phyloP scores from a whole-genome alignment of 2,113 vertebrate genomes.

The Chaenocephalus aceratus region DNA sequence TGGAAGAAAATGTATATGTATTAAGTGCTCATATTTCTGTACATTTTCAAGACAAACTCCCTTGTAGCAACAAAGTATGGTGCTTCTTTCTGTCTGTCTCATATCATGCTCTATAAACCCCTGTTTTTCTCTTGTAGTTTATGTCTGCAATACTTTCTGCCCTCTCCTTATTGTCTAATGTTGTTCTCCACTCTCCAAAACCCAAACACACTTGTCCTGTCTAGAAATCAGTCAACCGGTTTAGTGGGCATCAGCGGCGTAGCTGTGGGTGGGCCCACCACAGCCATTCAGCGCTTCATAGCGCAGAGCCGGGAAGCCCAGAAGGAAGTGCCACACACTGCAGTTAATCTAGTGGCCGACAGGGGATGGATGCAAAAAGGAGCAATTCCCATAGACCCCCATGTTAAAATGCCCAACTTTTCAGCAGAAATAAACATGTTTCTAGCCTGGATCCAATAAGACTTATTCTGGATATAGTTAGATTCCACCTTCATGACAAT shows the following conservation, averaged over 20 bases:
- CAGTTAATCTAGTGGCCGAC: too few species aligned
- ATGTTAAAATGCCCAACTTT: too few species aligned
- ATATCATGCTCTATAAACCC: neutral
- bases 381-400: too few species aligned
- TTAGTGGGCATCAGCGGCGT: neutral
- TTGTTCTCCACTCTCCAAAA: neutral
- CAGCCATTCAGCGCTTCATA: too few species aligned
- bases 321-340: too few species aligned
- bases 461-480: too few species aligned
- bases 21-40: neutral
- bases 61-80: neutral
- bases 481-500: too few species aligned
- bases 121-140: neutral
- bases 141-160: neutral
- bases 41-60: neutral
- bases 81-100: neutral
- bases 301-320: too few species aligned
- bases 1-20: neutral
- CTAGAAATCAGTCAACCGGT: slow-evolving; percentile 24
- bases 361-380: too few species aligned
- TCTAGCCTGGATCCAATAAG: too few species aligned
- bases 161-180: neutral
- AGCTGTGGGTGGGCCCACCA: too few species aligned
- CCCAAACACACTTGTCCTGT: slow-evolving; percentile 16
- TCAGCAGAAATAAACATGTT: too few species aligned